Conservation (phyloP, 2,113 vertebrate genomes). For the Ciconia maguari region DNA sequence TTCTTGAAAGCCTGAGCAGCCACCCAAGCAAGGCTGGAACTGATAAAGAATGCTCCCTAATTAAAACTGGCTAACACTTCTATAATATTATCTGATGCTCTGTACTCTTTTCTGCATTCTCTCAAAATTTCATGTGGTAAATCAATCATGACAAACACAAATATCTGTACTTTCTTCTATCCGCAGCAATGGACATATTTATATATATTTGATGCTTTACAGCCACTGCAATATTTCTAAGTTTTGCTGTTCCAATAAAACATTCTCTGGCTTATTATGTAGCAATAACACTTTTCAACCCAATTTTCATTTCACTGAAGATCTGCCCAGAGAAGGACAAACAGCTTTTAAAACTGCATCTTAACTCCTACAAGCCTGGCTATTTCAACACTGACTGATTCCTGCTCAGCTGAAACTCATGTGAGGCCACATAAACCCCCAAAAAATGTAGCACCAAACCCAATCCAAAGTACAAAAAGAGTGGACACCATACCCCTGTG, state of each 20-base stretch:
- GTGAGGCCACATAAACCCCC: background rate
- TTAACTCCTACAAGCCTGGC: background rate
- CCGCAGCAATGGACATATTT: background rate
- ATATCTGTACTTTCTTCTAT: background rate
- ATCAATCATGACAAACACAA: background rate
- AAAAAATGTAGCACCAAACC: background rate
- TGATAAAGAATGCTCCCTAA: background rate
- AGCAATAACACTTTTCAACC: slow-evolving; percentile 9
- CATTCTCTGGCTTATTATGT: background rate
- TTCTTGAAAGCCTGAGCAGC: background rate
- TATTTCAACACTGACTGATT: background rate
- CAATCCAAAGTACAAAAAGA: background rate
- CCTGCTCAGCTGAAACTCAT: background rate
- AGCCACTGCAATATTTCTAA: background rate
- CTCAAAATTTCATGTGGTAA: background rate
- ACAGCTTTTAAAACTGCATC: background rate
- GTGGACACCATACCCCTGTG: background rate
- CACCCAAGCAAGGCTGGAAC: background rate
- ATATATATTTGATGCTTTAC: slow-evolving; percentile 21
- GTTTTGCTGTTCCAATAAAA: slow-evolving; percentile 20
- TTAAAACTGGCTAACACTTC: slow-evolving; percentile 15
- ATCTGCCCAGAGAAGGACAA: background rate
- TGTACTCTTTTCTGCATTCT: background rate
- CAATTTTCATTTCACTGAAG: slow-evolving; percentile 13
- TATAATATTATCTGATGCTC: background rate